A percentile compares a stretch with the other conserved stretches of the same genome.
Evolutionary conservation across 2,888 invertebrate species (phyloP).

Genomic region (Plagodis pulveraria): DNA sequence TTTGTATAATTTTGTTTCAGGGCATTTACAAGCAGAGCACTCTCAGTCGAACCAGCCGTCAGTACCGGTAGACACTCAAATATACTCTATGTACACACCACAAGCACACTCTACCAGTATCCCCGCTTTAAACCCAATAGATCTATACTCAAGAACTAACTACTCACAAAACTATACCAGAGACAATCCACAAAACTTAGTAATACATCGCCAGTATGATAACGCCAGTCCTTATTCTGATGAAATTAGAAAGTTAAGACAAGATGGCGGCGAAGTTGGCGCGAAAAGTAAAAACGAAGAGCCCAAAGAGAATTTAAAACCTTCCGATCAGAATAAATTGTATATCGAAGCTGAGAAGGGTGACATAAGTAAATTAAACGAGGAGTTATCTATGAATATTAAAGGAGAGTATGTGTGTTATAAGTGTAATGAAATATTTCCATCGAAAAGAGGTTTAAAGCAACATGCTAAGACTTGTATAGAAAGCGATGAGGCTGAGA

Average conservation of each 20-base stretch:
- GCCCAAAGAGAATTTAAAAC: conserved; percentile 74
- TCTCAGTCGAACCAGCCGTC: conserved; percentile 41
- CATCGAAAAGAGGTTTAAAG: conserved; percentile 70
- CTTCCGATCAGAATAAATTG: conserved; percentile 66
- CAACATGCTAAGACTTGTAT: conserved; percentile 68
- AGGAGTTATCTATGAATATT: conserved; percentile 65
- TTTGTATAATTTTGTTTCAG: conserved; percentile 52
- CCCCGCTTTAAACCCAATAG: conserved; percentile 56
- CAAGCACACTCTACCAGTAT: conserved; percentile 59
- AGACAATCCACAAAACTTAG: conserved; percentile 76
- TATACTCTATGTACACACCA: conserved; percentile 63
- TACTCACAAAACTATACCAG: conserved; percentile 63
- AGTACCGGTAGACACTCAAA: conserved; percentile 55
- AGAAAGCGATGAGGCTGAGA: conserved; percentile 55
- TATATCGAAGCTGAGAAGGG: conserved; percentile 48
- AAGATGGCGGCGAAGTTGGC: conserved; percentile 45
- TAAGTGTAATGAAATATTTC: conserved; percentile 69
- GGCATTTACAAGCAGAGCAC: conserved; percentile 55
- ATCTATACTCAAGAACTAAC: conserved; percentile 61
- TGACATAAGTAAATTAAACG: conserved; percentile 55
- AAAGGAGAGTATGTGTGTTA: conserved; percentile 74
- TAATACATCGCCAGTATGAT: conserved; percentile 69
- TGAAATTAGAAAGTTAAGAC: conserved; percentile 62
- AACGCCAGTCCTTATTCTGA: conserved; percentile 62
- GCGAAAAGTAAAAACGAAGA: conserved; percentile 60